phyloP scores from a whole-genome alignment of 2,797 vertebrate species.

The Falco cherrug region DNA sequence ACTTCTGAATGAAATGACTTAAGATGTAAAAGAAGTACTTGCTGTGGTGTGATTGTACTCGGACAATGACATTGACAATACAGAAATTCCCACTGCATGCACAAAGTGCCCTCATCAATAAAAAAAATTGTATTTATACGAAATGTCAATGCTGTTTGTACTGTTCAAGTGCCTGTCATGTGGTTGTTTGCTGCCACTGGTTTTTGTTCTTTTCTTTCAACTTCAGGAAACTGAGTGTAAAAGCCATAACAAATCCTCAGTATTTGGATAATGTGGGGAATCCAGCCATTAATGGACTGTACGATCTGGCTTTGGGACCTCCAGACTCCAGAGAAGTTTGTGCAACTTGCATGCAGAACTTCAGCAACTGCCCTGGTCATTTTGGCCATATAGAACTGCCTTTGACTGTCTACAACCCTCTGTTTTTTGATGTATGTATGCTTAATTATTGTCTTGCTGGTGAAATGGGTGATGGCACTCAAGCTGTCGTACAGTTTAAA shows the following conservation, averaged over 20 bases:
- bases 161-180: rapidly evolving
- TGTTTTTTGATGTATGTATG: constrained; percentile 91
- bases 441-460: neutral
- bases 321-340: constrained; percentile 90
- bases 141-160: rapidly evolving
- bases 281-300: constrained; percentile 86
- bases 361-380: constrained; percentile 90
- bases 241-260: constrained; percentile 84
- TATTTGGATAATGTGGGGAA: constrained; percentile 90
- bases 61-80: rapidly evolving
- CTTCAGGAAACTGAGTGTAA: constrained; percentile 91
- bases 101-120: rapidly evolving
- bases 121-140: rapidly evolving
- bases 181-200: neutral
- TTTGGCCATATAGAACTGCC: constrained; percentile 92
- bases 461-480: neutral
- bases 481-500: neutral
- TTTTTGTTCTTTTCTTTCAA: neutral
- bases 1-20: neutral
- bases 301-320: constrained; percentile 92
- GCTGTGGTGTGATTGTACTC: rapidly evolving
- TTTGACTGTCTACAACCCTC: constrained; percentile 91
- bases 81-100: rapidly evolving
- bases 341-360: constrained; percentile 92
- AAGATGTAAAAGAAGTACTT: neutral